Percentiles rank a stretch among this genome's conserved stretches.
Evolutionary conservation across 1,140 invertebrate genomes (phyloP).

Genomic region (Adelges cooleyi): DNA sequence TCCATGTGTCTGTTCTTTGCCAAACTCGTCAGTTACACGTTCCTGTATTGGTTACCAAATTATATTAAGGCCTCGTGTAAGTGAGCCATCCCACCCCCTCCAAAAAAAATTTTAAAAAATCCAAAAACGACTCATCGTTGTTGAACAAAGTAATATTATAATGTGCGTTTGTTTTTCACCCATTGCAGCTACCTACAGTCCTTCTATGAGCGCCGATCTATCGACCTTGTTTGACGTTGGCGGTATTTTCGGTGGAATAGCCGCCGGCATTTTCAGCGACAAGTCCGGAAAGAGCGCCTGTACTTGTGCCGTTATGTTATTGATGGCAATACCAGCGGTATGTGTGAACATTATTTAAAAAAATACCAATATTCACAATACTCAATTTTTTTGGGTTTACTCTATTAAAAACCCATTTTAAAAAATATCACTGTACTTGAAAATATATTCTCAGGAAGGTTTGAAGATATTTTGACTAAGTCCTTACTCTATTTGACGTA

Average conservation of each 20-base stretch:
- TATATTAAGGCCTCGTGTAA: conserved; percentile 79
- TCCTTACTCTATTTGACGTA: too few relatives aligned
- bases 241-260: conserved; percentile 76
- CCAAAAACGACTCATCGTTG: background rate
- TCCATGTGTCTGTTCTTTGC: conserved; percentile 90
- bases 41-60: conserved; percentile 88
- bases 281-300: conserved; percentile 67
- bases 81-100: too few relatives aligned
- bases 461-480: too few relatives aligned
- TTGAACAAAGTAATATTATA: background rate
- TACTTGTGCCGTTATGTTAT: conserved; percentile 72
- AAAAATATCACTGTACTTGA: too few relatives aligned
- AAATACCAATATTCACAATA: too few relatives aligned
- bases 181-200: conserved; percentile 53
- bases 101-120: background rate
- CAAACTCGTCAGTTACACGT: conserved; percentile 95
- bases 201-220: conserved; percentile 64
- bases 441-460: too few relatives aligned
- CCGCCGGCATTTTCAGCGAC: conserved; percentile 78
- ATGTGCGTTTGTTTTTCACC: conserved; percentile 21
- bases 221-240: conserved; percentile 87
- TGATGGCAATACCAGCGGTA: conserved; percentile 55
- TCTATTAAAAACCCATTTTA: too few relatives aligned
- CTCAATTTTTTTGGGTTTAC: too few relatives aligned
- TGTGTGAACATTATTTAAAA: background rate